Base-by-base conservation (phyloP, 2,797 vertebrate species). In the Limnodromus scolopaceus region DNA sequence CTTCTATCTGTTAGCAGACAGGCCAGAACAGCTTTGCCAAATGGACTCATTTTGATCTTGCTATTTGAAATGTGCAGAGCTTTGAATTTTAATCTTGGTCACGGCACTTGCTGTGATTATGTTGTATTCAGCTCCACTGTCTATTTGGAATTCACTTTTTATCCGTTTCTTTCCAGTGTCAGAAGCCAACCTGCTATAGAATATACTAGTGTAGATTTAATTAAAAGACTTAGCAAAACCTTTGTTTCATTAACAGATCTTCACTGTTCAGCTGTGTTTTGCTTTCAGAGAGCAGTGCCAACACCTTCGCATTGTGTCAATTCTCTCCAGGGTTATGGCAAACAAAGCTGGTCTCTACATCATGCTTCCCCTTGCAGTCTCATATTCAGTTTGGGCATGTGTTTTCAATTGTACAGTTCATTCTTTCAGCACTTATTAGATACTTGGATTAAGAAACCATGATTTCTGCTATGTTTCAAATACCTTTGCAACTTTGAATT, bases 381-480 rank as follows among this genome's bases (percentile, higher is more conserved):
- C 53, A 65, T 36, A 8, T 90, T 80, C 60, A 38, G 69, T 69
- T 82, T 60, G 71, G 65, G 48, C 82, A 84, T 82, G n/a, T 94
- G 89, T 92, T 95, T 97, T 87, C 84, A 94, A 84, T 92, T 63
- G 76, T 57, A 46, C 0, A 9, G 34, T 90, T 95, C 49, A 49
- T 81, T 96, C 70, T 83, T 94, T 36, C 74, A 34, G 43, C 54
- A 68, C 70, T 89, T 95, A 63, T 70, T 95, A 91, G 92, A 97
- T 81, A 69, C 39, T 93, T 86, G 80, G 66, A 94, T 96, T 92
- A 94, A 78, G 71, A 93, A 90, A 97, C 78, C 66, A 54, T 30
- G 48, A 36, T 80, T 94, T 97, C 74, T 92, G 55, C 53, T 89
- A 71, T 34, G 20, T 69, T 95, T 84, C 65, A 92, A 86, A 94